A percentile compares a stretch with the other conserved stretches of the same genome.
Conservation (phyloP, 2,888 invertebrate genomes). For the Steinernema scapterisci region DNA sequence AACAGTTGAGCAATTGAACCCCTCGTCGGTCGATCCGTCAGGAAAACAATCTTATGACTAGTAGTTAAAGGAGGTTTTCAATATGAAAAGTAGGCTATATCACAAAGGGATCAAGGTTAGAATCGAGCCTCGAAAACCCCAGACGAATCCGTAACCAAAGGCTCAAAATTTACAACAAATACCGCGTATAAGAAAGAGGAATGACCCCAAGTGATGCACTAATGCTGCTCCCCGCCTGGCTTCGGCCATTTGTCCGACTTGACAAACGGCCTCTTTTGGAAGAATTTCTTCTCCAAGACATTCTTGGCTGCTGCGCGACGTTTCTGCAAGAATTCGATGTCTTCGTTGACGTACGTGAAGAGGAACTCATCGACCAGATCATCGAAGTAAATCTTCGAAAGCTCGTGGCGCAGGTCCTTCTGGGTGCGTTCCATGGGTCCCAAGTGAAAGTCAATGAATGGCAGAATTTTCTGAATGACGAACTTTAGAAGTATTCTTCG, state of each 20-base stretch:
- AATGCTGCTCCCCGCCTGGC: background rate
- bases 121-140: background rate
- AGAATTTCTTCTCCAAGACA: constrained; percentile 43
- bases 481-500: background rate
- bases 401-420: constrained; percentile 50
- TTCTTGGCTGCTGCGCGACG: constrained; percentile 44
- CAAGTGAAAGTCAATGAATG: constrained; percentile 49
- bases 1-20: too few relatives aligned
- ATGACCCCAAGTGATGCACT: background rate
- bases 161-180: constrained; percentile 7
- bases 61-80: background rate
- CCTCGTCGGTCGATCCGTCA: background rate
- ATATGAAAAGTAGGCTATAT: constrained; percentile 12
- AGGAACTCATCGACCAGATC: constrained; percentile 62
- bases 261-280: constrained; percentile 50
- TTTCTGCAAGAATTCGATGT: constrained; percentile 50
- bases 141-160: background rate
- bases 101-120: background rate
- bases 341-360: constrained; percentile 54
- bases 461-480: constrained; percentile 57
- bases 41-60: constrained; percentile 21
- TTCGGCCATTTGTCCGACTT: constrained; percentile 35
- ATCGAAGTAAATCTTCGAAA: constrained; percentile 55
- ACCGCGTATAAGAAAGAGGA: constrained; percentile 22
- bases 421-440: constrained; percentile 50